Evolutionary conservation across 2,113 vertebrate species (phyloP).

Genomic region (Urocynchramus pylzowi): DNA sequence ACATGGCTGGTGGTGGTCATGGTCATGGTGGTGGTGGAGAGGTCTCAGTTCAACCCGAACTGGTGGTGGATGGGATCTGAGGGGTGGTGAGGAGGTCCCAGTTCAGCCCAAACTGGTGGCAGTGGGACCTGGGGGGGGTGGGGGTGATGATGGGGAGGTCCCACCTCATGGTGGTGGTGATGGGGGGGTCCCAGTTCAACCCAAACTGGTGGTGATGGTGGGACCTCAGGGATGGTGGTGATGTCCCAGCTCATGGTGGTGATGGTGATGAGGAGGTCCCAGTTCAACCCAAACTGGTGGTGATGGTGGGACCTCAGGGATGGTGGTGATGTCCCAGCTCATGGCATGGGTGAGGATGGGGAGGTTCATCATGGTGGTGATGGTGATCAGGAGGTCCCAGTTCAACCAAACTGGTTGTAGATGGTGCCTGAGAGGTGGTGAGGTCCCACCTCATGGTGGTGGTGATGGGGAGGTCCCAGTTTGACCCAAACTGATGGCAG

Average conservation of each 20-base stretch:
- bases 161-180: background rate
- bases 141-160: background rate
- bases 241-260: too few species aligned
- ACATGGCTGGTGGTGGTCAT: background rate
- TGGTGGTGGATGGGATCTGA: too few species aligned
- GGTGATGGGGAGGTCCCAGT: too few species aligned
- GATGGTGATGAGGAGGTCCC: background rate
- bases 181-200: background rate
- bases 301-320: accelerated
- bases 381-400: background rate
- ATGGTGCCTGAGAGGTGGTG: too few species aligned
- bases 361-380: too few species aligned
- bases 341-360: too few species aligned
- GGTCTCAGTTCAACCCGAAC: too few species aligned
- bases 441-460: too few species aligned
- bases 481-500: too few species aligned
- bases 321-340: background rate
- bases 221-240: background rate
- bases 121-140: background rate
- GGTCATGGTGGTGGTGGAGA: too few species aligned
- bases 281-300: background rate
- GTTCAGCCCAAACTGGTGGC: background rate
- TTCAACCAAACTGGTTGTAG: too few species aligned
- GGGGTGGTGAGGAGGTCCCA: background rate
- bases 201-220: background rate